phyloP scores from a whole-genome alignment of 2,888 invertebrate genomes.

The Melieria picta region DNA sequence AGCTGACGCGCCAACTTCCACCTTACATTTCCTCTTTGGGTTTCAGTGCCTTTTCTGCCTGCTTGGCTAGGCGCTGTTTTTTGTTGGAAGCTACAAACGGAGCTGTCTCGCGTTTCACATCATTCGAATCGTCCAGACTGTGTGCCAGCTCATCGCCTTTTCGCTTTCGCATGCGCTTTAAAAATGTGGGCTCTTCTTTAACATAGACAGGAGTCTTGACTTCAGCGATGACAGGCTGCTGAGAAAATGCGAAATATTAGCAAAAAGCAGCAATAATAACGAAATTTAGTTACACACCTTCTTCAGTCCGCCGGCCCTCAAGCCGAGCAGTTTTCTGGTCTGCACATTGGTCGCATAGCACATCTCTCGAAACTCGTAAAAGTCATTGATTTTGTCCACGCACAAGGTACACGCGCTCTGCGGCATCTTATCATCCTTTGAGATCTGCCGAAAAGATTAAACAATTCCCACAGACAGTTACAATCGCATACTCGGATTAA shows the following conservation, averaged over 20 bases:
- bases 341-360: conserved; percentile 69
- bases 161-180: conserved; percentile 52
- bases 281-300: conserved; percentile 42
- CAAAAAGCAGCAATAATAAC: neutral
- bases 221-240: conserved; percentile 4
- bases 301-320: conserved; percentile 53
- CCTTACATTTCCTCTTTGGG: conserved; percentile 55
- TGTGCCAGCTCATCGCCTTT: conserved; percentile 47
- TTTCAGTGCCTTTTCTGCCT: conserved; percentile 33
- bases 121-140: conserved; percentile 1
- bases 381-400: conserved; percentile 73
- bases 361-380: conserved; percentile 71
- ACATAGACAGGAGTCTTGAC: conserved; percentile 43
- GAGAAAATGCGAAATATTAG: neutral
- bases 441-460: conserved; percentile 63
- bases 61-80: conserved; percentile 47
- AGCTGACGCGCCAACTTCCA: neutral
- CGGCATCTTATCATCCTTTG: conserved; percentile 71
- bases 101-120: conserved; percentile 30
- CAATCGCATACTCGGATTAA: conserved; percentile 11
- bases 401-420: conserved; percentile 72
- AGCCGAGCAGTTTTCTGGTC: conserved; percentile 66
- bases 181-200: conserved; percentile 37
- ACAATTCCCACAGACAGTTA: neutral
- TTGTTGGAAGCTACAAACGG: conserved; percentile 43